phyloP scores from a whole-genome alignment of 2,797 vertebrate genomes.

The Gymnoscopelus braueri region DNA sequence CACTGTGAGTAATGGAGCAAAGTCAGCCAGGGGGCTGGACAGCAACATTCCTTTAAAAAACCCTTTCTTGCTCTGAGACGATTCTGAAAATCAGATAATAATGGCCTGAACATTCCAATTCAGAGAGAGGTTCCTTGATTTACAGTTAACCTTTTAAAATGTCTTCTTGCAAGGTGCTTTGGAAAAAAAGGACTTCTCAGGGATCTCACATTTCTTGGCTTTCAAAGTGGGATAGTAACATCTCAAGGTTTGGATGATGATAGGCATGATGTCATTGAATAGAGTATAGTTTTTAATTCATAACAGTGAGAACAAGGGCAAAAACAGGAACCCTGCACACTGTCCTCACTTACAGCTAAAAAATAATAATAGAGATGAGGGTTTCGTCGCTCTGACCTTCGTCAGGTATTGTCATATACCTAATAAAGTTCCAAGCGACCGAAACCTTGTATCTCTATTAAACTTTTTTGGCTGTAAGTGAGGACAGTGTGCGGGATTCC shows the following conservation, averaged over 20 bases:
- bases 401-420: too few relatives aligned
- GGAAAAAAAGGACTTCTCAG: conserved; percentile 38
- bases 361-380: too few relatives aligned
- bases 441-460: too few relatives aligned
- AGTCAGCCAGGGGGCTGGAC: conserved; percentile 47
- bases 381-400: too few relatives aligned
- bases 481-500: too few relatives aligned
- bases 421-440: too few relatives aligned
- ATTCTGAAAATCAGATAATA: conserved; percentile 52
- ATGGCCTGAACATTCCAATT: conserved; percentile 32
- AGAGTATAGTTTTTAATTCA: too few relatives aligned
- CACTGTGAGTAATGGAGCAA: conserved; percentile 68
- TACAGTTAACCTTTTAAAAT: conserved; percentile 32
- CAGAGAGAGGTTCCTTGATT: neutral
- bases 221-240: conserved; percentile 24
- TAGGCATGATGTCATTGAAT: neutral
- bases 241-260: conserved; percentile 37
- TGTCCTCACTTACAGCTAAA: too few relatives aligned
- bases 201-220: conserved; percentile 28
- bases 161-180: conserved; percentile 32
- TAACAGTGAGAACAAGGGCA: too few relatives aligned
- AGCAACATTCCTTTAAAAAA: conserved; percentile 57
- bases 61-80: conserved; percentile 39
- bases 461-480: too few relatives aligned
- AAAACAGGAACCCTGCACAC: too few relatives aligned